Evolutionary conservation across 2,113 vertebrate species (phyloP), one percentile per base, ranked within the genome.

Genomic region (Bufo bufo): DNA sequence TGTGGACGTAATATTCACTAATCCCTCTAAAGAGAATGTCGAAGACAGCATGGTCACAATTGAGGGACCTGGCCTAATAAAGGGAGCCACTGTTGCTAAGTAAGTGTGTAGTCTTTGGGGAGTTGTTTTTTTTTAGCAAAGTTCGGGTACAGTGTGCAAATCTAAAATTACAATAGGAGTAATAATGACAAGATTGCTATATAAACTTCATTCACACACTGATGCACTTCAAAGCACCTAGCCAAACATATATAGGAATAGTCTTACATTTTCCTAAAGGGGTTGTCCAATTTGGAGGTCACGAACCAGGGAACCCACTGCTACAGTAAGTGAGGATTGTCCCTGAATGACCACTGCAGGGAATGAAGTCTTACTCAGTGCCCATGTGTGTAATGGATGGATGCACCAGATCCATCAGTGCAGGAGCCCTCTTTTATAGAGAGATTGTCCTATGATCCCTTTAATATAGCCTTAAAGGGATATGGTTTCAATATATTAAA

Each of bases 1-100:
- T 16, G 78, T 87, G 50, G 78, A 81, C 14, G 3, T 72, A 16
- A 81, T 87, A 45, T 81, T 87, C n/a, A 16, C 65, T n/a, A 87
- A 87, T 33, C 85, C 85, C 14, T 45, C 56, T 47, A 1, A 23
- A 9, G 77, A 81, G 0, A 19, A n/a, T 33, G 77, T 87, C 0
- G 3, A n/a, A n/a, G 17, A 80, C 49, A 56, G 85, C 56, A 1
- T 45, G 10, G n/a, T 80, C 9, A 80, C 10, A 1, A 4, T 87
- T 47, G 77, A 87, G 63, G 85, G 85, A 4, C 71, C 63, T 16
- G 65, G 85, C 17, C 47, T 87, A 0, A 5, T 87, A 50, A 58
- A 58, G 1, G 10, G 45, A 2, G 50, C 49, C 19, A 3, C 49
- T 0, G 4, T 23, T 33, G 16, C 81, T 43, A 43, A 12, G 85